phyloP scores from a whole-genome alignment of 2,113 vertebrate genomes.

The Marcusenius ussheri region DNA sequence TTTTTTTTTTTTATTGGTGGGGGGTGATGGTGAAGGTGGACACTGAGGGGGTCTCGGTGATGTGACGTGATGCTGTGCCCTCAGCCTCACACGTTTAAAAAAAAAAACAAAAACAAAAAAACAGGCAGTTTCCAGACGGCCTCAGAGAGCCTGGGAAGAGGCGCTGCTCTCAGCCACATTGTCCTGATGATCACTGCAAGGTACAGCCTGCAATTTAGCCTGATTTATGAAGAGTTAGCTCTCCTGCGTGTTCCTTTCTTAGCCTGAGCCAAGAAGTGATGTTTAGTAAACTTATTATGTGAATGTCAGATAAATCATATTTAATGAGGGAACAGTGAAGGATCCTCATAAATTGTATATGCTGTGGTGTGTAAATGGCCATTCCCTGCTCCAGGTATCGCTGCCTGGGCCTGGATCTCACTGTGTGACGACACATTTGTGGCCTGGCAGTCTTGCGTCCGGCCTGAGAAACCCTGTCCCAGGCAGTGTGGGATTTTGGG shows the following conservation, averaged over 20 bases:
- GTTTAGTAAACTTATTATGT: conserved; percentile 19
- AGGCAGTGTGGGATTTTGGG: neutral
- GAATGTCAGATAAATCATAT: conserved; percentile 12
- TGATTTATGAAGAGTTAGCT: conserved; percentile 17
- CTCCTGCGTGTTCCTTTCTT: neutral
- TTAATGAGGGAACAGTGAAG: conserved; percentile 18
- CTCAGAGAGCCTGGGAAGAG: conserved; percentile 79
- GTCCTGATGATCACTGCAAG: neutral
- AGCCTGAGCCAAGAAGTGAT: conserved; percentile 12
- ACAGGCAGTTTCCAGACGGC: conserved; percentile 54
- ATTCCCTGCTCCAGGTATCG: neutral
- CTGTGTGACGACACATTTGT: neutral
- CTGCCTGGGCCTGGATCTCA: neutral
- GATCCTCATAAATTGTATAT: conserved; percentile 19
- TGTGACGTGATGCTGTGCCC: conserved; percentile 60
- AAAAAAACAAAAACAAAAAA: conserved; percentile 59
- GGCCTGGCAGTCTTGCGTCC: neutral
- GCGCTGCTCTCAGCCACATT: conserved; percentile 62
- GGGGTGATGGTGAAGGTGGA: conserved; percentile 52
- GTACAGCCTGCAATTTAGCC: conserved; percentile 6
- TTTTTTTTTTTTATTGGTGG: conserved; percentile 48
- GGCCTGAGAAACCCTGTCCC: neutral
- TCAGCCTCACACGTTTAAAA: conserved; percentile 73
- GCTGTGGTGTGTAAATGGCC: neutral
- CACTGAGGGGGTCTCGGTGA: conserved; percentile 45